A percentile compares a stretch with the other conserved stretches of the same genome.
phyloP scores from a whole-genome alignment of 2,113 vertebrate genomes.

The Pelusios castaneus region DNA sequence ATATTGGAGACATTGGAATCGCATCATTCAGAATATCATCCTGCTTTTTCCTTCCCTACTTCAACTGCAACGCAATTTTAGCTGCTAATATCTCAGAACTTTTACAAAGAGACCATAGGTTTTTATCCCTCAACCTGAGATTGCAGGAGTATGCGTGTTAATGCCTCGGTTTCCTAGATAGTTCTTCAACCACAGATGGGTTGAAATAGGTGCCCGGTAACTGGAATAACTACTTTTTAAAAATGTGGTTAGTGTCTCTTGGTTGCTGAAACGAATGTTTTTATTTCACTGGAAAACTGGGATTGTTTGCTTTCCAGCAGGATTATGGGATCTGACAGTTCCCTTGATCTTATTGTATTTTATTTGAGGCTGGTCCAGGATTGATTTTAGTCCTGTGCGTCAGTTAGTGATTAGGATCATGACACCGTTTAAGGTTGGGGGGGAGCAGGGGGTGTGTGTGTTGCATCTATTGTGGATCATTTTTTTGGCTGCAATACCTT shows the following conservation, averaged over 20 bases:
- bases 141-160: background rate
- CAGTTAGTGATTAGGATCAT: background rate
- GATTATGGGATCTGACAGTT: background rate
- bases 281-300: background rate
- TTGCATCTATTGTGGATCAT: background rate
- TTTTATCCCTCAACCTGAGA: background rate
- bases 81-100: background rate
- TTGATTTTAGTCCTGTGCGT: constrained; percentile 13
- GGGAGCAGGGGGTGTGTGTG: background rate
- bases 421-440: background rate
- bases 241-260: background rate
- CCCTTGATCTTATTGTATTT: background rate
- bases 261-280: background rate
- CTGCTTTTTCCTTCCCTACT: background rate
- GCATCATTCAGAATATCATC: background rate
- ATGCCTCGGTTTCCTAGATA: background rate
- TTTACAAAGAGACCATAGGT: background rate
- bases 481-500: background rate
- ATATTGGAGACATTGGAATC: background rate
- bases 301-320: background rate
- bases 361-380: constrained; percentile 20
- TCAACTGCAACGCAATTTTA: background rate
- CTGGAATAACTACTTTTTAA: background rate
- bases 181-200: background rate
- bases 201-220: background rate